phyloP scores from a whole-genome alignment of 2,888 invertebrate genomes.

The Heterodera filipjevi region DNA sequence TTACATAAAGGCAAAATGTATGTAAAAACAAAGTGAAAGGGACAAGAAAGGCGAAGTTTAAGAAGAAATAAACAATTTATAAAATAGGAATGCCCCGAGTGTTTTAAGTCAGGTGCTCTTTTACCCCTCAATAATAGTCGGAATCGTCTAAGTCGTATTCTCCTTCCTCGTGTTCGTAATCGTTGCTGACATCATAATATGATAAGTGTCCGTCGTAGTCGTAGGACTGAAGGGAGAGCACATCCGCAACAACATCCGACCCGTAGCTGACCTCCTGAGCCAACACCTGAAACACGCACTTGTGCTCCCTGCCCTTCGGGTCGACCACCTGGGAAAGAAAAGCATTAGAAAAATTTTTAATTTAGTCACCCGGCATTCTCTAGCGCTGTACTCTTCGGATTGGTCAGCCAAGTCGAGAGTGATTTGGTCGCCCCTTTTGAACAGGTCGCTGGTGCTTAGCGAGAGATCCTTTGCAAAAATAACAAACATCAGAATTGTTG shows the following conservation, averaged over 20 bases:
- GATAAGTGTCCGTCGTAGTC: background rate
- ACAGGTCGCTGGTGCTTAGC: background rate
- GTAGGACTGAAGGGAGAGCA: background rate
- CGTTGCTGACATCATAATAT: background rate
- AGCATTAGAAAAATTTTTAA: background rate
- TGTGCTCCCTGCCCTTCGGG: background rate
- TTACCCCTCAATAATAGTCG: no score
- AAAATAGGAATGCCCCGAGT: background rate
- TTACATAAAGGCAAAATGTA: no score
- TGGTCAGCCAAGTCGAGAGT: background rate
- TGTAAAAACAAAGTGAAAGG: no score
- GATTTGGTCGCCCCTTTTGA: background rate
- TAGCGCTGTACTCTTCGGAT: background rate
- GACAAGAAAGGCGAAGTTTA: no score
- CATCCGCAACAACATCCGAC: background rate
- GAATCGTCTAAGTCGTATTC: background rate
- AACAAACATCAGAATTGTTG: background rate
- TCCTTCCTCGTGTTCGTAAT: background rate
- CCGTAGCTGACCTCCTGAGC: background rate
- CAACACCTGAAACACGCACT: slow-evolving; percentile 2
- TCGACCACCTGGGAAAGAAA: background rate
- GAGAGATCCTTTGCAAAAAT: background rate
- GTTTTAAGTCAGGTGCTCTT: no score
- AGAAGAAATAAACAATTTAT: background rate
- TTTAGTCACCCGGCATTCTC: background rate